phyloP scores from a whole-genome alignment of 2,797 vertebrate species.

The Chloroceryle amazona region DNA sequence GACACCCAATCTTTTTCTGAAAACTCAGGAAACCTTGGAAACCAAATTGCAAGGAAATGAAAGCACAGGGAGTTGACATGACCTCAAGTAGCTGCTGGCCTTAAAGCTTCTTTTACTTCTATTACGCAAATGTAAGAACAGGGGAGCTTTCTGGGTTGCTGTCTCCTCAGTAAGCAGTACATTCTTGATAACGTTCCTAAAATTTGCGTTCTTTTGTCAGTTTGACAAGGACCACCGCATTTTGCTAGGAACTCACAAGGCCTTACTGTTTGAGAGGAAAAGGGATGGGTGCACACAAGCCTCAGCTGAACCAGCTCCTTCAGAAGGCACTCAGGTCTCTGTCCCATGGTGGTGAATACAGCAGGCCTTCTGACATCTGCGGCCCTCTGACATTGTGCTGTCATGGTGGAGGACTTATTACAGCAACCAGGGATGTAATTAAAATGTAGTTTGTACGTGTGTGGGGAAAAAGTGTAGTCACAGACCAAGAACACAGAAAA shows the following conservation, averaged over 20 bases:
- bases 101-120: neutral
- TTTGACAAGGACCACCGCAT: neutral
- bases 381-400: neutral
- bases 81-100: neutral
- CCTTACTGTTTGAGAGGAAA: neutral
- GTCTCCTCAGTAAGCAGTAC: neutral
- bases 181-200: neutral
- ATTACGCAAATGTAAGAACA: neutral
- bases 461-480: neutral
- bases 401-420: neutral
- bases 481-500: neutral
- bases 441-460: fast-evolving
- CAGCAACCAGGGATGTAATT: neutral
- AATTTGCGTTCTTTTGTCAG: neutral
- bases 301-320: neutral
- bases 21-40: neutral
- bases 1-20: neutral
- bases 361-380: neutral
- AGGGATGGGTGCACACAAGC: neutral
- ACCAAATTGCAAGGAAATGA: neutral
- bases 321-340: neutral
- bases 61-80: neutral
- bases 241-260: neutral
- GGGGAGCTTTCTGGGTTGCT: neutral
- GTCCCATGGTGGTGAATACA: neutral